A percentile compares a stretch with the other conserved stretches of the same genome.
These are phyloP conservation scores for Leptopilina myrica DNA, from an alignment of 2,888 invertebrate genomes.

Conservation along the genomic window DNA sequence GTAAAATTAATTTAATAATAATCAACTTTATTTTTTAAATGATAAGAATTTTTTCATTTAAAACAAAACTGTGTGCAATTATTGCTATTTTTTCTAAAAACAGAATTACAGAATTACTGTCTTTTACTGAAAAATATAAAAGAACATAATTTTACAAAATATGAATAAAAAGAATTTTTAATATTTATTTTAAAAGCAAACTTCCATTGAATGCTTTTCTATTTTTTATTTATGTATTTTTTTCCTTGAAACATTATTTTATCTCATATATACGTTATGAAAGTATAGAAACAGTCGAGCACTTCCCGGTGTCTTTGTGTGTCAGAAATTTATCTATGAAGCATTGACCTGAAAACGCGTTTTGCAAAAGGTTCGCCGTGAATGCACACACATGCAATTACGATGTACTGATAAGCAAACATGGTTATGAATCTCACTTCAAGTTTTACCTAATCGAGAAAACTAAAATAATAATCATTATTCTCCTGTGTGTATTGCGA, in stretches of 20 bases:
- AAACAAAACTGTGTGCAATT: too few species aligned
- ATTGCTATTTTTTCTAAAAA: too few species aligned
- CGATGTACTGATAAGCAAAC: slow-evolving; percentile 27
- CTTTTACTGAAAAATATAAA: too few species aligned
- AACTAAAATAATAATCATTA: background rate
- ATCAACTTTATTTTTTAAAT: too few species aligned
- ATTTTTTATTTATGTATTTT: background rate
- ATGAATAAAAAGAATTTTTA: too few species aligned
- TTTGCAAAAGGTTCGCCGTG: slow-evolving; percentile 26
- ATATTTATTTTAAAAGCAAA: too few species aligned
- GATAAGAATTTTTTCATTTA: too few species aligned
- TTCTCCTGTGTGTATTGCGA: too few species aligned
- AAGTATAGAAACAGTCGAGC: slow-evolving; percentile 3
- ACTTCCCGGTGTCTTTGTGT: slow-evolving; percentile 27
- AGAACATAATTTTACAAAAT: too few species aligned
- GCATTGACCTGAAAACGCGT: slow-evolving; percentile 47
- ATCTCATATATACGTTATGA: background rate
- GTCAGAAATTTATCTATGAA: slow-evolving; percentile 32
- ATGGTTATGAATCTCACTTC: background rate
- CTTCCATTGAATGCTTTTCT: background rate
- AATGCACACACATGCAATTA: slow-evolving; percentile 19
- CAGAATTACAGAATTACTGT: too few species aligned
- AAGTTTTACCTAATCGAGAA: background rate
- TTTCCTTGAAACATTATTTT: background rate
- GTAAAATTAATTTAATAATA: too few species aligned